Evolutionary conservation across 2,797 vertebrate genomes (phyloP), one percentile per base, ranked within the genome.

Genomic region (Kryptopterus vitreolus): DNA sequence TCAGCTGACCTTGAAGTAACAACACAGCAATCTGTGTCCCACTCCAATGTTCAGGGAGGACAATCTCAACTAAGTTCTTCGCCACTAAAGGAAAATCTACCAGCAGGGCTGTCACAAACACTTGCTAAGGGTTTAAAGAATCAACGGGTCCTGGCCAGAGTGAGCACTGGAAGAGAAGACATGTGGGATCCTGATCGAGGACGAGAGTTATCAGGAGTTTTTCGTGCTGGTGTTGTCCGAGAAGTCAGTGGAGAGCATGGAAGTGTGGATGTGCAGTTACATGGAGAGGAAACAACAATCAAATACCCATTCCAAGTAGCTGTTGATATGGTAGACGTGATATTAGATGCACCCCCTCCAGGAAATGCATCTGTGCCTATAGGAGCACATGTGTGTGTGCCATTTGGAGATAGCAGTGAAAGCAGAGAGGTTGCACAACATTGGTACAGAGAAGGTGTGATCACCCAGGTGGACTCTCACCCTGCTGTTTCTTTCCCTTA

Each of bases 241-340:
- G 93, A 94, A 85, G 94, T 96, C 73, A 94, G 93, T 4, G 92
- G 93, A 0, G 89, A 94, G 90, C 91, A 90, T 82, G 90, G 95
- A 58, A 92, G 91, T 86, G 86, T 97, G 55, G 95, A 94, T 8
- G 95, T 97, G 20, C 95, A 95, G 85, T 92, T 96, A 50, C 93
- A 94, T 0, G 94, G 95, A 0, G 94, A 96, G 85, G 93, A 93
- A 87, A 86, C 65, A 0, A 77, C 92, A 38, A 91, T 88, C 72
- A 89, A 92, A 78, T 94, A 93, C 78, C 92, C 94, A 0, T 95
- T 93, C 80, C 88, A 87, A 81, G 89, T 90, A 68, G 87, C 85
- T 76, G 26, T 58, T 26, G 87, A 90, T 5, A 88, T 88, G 2
- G 93, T 95, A 52, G 94, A 96, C 72, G 93, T 96, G 48, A 91